Evolutionary conservation across 2,888 invertebrate genomes (phyloP), one percentile per base, ranked within the genome.

Genomic region (Hyposoter dolosus): DNA sequence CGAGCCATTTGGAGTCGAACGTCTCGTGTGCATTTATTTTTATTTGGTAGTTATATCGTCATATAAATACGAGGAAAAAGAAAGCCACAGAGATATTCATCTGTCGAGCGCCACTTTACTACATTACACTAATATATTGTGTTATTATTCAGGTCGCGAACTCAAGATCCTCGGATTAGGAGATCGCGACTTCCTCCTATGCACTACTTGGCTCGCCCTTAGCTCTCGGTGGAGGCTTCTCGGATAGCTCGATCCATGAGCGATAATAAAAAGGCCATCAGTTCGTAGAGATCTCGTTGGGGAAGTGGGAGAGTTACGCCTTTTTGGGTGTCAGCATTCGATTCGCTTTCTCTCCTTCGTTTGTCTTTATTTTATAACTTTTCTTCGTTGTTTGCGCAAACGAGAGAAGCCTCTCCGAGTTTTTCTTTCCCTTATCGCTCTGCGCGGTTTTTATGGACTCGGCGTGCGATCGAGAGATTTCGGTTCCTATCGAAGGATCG

Each of bases 71-170:
- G 53, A 68, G 32, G 66, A 65, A 82, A 82, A 86, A 83, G 85
- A 77, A 81, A 72, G 35, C 77, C 80, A 78, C 80, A 56, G 80
- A 75, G 90, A 89, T 90, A 89, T 87, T 87, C 88, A 90, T 89
- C 89, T 88, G 86, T 85, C 82, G 84, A 88, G 86, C 85, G 84
- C 79, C 86, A 88, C 87, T 89, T 88, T 87, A 87, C 89, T 88
- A 88, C 89, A 90, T 90, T 90, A 89, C 90, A 90, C 87, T 89
- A 90, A 90, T 90, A 89, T 90, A 90, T 89, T 89, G 90, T 89
- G 88, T 90, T 89, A 89, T 90, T 90, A 90, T 90, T 89, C 90
- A 88, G 90, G 90, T 90, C 90, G 86, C 85, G 89, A 90, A 89
- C 90, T 85, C 83, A 60, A 90, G 90, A 90, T 90, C 84, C 77